These are phyloP conservation scores for Varecia variegata DNA, from an alignment of 2,797 vertebrate species.

Conservation along the genomic window DNA sequence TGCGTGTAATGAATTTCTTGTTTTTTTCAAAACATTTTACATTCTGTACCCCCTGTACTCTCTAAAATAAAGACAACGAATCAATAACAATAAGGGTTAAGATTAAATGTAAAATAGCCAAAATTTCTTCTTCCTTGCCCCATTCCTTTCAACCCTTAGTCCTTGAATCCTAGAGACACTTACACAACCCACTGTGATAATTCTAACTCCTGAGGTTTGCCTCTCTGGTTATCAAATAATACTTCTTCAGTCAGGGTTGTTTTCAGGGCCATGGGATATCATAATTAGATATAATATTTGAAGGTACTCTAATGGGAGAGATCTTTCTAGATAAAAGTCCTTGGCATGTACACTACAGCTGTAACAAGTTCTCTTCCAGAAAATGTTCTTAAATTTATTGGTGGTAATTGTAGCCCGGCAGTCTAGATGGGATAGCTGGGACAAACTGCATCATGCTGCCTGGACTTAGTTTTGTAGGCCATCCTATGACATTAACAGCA, in stretches of 20 bases:
- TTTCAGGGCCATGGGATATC: not conserved
- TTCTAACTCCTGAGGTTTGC: too few species aligned
- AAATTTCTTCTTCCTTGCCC: not conserved
- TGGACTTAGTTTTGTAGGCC: not conserved
- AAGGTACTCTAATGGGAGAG: not conserved
- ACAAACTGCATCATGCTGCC: not conserved
- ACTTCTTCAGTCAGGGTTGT: not conserved
- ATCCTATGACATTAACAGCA: not conserved
- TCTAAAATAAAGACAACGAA: not conserved
- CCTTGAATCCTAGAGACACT: not conserved
- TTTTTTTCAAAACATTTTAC: not conserved
- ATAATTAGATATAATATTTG: not conserved
- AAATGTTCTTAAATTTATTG: not conserved
- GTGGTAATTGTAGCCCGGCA: not conserved
- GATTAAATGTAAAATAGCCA: not conserved
- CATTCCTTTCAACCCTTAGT: not conserved
- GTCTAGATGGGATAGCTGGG: not conserved
- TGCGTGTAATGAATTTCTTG: not conserved
- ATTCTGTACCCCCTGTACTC: not conserved
- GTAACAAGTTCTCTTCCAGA: not conserved
- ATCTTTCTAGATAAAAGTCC: not conserved
- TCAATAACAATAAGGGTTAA: not conserved
- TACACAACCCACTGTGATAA: not conserved
- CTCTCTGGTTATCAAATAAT: not conserved
- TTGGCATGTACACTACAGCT: not conserved